Evolutionary conservation across 2,113 vertebrate genomes (phyloP).

Genomic region (Recurvirostra avosetta): DNA sequence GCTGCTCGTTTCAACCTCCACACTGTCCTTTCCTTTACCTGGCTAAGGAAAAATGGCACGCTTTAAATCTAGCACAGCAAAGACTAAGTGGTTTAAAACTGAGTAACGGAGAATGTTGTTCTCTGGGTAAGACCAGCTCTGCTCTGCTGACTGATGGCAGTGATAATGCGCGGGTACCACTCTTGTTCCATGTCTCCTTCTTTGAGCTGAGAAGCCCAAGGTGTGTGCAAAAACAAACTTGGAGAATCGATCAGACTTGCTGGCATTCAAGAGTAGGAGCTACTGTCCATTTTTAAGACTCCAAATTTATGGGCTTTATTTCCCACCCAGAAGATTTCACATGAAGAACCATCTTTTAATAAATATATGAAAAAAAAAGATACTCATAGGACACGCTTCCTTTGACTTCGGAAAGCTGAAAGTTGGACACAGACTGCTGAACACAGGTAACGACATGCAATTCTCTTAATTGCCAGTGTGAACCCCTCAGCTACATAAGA

Average conservation of each 20-base stretch:
- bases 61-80: neutral
- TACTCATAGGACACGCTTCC: neutral
- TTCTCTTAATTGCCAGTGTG: neutral
- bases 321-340: neutral
- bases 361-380: neutral
- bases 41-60: neutral
- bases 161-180: neutral
- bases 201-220: neutral
- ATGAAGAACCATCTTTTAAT: neutral
- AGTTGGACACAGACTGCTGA: neutral
- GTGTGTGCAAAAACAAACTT: neutral
- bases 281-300: neutral
- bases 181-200: neutral
- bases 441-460: neutral
- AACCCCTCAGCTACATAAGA: neutral
- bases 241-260: neutral
- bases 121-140: neutral
- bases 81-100: neutral
- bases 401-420: neutral
- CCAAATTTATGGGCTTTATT: neutral
- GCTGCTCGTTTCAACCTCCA: neutral
- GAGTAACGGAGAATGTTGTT: neutral
- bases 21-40: neutral
- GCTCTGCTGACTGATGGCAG: neutral
- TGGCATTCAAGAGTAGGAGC: neutral